These are phyloP conservation scores for Echiichthys vipera DNA, from an alignment of 2,797 vertebrate species.

Conservation along the genomic window DNA sequence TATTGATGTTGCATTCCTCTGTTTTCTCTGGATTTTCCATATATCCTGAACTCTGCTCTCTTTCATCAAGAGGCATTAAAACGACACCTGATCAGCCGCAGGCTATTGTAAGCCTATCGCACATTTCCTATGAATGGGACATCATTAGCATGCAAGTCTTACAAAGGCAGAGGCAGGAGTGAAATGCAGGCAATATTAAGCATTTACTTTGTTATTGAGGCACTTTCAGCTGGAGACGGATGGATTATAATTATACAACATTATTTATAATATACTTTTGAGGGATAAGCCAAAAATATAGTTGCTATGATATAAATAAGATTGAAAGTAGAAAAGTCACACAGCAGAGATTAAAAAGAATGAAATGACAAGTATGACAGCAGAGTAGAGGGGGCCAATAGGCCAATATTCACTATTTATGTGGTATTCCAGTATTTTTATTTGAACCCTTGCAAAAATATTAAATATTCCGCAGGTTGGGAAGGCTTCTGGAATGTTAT, in stretches of 20 bases:
- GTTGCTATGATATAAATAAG: background rate
- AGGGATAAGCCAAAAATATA: background rate
- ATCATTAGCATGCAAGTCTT: conserved; percentile 28
- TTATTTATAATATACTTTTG: conserved; percentile 2
- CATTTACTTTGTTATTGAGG: conserved; percentile 2
- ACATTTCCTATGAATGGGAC: conserved; percentile 39
- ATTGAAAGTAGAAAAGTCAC: background rate
- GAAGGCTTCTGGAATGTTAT: background rate
- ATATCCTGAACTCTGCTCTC: conserved; percentile 14
- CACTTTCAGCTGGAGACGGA: conserved; percentile 16
- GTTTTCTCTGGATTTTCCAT: conserved; percentile 31
- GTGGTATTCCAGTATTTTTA: background rate
- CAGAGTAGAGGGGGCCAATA: background rate
- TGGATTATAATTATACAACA: background rate
- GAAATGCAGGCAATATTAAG: background rate
- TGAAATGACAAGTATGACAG: background rate
- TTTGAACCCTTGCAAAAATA: background rate
- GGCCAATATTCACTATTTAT: background rate
- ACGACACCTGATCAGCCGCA: conserved; percentile 55
- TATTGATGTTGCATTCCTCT: conserved; percentile 3
- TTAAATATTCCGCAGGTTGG: background rate
- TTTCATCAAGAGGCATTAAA: conserved; percentile 57
- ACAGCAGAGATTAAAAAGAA: background rate
- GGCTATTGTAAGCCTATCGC: conserved; percentile 14
- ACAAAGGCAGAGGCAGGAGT: conserved; percentile 13